Evolutionary conservation across 2,888 invertebrate genomes (phyloP), one percentile per base, ranked within the genome.

Genomic region (Sminthurinus aureus): DNA sequence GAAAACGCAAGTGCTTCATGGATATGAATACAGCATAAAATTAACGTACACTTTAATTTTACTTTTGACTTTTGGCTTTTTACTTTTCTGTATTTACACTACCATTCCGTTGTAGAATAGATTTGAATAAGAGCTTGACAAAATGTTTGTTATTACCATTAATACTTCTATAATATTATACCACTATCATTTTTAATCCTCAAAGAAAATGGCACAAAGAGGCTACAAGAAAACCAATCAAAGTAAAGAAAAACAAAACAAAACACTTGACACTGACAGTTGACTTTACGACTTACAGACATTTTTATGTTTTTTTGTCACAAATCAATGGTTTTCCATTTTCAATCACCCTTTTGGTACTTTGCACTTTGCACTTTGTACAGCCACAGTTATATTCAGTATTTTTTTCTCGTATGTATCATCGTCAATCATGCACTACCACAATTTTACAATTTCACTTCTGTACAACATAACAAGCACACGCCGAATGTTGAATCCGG

Each of bases 281-380:
- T 38, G 38, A 38, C 38, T 4, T 38, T 38, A 38, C 38, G 6
- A 38, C 1, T 38, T 6, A 38, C 38, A 38, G 6, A 38, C 38
- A 6, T 38, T 38, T 6, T 38, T n/a, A n/a, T n/a, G n/a, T n/a
- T 20, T 69, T 22, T 20, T 83, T 82, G 84, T 84, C 83, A 80
- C 84, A 84, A 84, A 73, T 84, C 80, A 84, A 83, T 84, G 84
- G 80, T 58, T 84, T n/a, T 64, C 75, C 80, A 69, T 66, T 74
- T 51, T 24, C 66, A n/a, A n/a, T 67, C 38, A 11, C n/a, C 67
- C n/a, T 67, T 11, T 67, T 67, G 64, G 9, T 13, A 1, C 67
- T 67, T 67, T 11, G 22, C n/a, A 20, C 67, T 64, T 4, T 38
- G 6, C 6, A 38, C 6, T 38, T 38, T 38, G 38, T 38, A 38